Conservation (phyloP, 2,797 vertebrate genomes). For the Clamator glandarius region DNA sequence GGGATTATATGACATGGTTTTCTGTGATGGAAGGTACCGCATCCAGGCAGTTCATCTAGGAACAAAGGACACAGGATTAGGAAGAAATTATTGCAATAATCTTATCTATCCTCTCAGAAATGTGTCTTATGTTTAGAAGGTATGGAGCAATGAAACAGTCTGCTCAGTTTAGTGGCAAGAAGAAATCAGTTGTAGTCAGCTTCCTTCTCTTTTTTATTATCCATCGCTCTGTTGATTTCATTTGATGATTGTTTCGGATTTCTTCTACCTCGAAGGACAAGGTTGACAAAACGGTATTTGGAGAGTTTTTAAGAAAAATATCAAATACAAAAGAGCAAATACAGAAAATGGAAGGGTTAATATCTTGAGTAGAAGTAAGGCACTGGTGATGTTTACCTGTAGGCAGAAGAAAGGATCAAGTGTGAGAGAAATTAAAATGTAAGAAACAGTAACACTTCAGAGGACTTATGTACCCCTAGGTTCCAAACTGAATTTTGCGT, state of each 20-base stretch:
- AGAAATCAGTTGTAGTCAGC: neutral
- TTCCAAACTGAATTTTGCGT: neutral
- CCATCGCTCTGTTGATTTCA: neutral
- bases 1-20: slow-evolving; percentile 31
- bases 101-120: slow-evolving; percentile 28
- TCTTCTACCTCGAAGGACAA: neutral
- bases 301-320: neutral
- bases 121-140: neutral
- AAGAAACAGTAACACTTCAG: neutral
- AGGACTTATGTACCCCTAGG: neutral
- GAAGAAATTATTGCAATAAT: slow-evolving; percentile 19
- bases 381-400: neutral
- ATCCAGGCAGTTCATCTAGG: neutral
- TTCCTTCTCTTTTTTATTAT: neutral
- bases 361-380: neutral
- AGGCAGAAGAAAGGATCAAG: neutral
- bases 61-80: slow-evolving; percentile 51
- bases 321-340: neutral
- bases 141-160: neutral
- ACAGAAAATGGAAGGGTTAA: neutral
- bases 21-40: slow-evolving; percentile 19
- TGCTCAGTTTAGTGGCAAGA: neutral
- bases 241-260: slow-evolving; percentile 1
- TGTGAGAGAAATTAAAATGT: neutral
- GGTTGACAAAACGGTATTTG: neutral